Evolutionary conservation across 2,888 invertebrate species (phyloP), one percentile per base, ranked within the genome.

Genomic region (Caenorhabditis doughertyi): DNA sequence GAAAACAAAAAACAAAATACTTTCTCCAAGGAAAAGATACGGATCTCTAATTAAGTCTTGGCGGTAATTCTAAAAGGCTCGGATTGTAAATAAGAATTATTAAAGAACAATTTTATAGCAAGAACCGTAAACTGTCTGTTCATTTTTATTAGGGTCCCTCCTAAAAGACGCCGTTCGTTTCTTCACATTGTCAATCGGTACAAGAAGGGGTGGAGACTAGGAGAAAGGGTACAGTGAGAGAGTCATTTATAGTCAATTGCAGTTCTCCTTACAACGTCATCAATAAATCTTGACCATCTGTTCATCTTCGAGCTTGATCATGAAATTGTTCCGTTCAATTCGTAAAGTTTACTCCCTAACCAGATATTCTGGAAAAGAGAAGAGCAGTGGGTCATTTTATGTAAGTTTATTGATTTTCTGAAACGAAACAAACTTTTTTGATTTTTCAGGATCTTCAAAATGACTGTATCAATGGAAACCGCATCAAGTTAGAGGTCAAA

Each of bases 401-500:
- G 67, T 67, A 39, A 67, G 53, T 67, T 11, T 16, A 1, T 32
- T 47, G 1, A n/a, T 32, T 8, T 21, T 32, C 13, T 49, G 13
- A 18, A 2, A 21, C 2, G 2, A 3, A 42, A 53, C 9, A 16
- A 13, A 3, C 21, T 8, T 13, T 44, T n/a, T n/a, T n/a, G n/a
- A n/a, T n/a, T 32, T 39, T 27, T 65, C 32, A 49, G 49, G 51
- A 21, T 27, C 18, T 49, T 67, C 39, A 21, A 32, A 49, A 23
- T 8, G 42, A 60, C 11, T 18, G 9, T 49, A 32, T 7, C 21
- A 42, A 55, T 35, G 8, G n/a, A 0, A 49, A 58, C 13, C 32
- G 60, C 18, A 49, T 71, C 32, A 32, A 35, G 13, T 18, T 72
- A 21, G 72, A 72, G 2, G 60, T 58, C 3, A 60, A 71, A 18